Base-by-base conservation (phyloP, 1,140 invertebrate genomes). In the Eulimnadia texana region DNA sequence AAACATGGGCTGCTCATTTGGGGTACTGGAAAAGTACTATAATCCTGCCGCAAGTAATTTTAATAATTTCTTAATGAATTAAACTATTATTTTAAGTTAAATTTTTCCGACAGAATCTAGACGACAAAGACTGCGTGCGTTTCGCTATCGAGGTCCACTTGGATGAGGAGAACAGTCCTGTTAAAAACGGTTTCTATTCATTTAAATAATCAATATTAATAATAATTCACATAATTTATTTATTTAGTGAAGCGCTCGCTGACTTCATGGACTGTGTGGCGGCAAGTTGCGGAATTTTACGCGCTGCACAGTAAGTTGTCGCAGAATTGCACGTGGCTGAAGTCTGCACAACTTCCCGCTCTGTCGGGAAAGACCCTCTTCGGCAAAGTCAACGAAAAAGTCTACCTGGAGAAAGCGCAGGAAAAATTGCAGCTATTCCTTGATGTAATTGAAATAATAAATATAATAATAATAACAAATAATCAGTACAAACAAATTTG, bases 1-100 rank as follows among this genome's bases (percentile, higher is more conserved):
- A 91, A 74, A 81, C 83, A 53, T 94, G 90, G 90, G 86, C 84
- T 2, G 86, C 91, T 66, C 86, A 93, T 72, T 76, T 92, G 59
- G 89, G 90, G 22, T 79, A 80, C 61, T 94, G 90, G 90, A 79
- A 82, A 64, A 88, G 87, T 6, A 80, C 82, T 53, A 83, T 93
- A 3, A 84, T 90, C 70, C 86, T 81, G 67, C 85, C 85, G 13
- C 84, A 90, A 75, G 84, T 89, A 73, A 50, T 58, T 58, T 9
- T 50, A 20, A 20, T n/a, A 19, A 9, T 19, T 22, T 13, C 23
- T n/a, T 49, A 42, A 23, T 0, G 24, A 42, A 2, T 29, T 27
- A 11, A 42, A 42, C 16, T 42, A 42, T 42, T 9, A 42, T 42
- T 42, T 42, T 9, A 9, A 9, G 60, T 27, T 33, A 50, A 16